Base-by-base conservation (phyloP, 1,140 invertebrate species). In the Heliconius himera region DNA sequence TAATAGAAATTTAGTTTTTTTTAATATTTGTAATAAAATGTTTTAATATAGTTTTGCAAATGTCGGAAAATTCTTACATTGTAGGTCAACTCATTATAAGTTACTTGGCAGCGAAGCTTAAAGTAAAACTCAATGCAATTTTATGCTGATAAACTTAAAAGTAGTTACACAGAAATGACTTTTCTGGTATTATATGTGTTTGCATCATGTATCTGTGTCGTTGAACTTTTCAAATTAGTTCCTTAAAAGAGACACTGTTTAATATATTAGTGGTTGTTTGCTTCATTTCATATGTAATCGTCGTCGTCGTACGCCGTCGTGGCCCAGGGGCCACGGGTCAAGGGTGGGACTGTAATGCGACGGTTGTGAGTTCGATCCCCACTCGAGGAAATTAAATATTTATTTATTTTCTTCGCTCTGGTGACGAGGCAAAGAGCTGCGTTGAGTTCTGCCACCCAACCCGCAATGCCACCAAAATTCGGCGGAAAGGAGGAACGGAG, bases 31-130 rank as follows among this genome's bases (percentile, higher is more conserved):
- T 66, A 60, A 51, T 20, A 60, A 22, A 60, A 60, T 66, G 13
- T 29, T 29, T 26, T 29, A 66, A 29, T 4, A 26, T 29, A 66
- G 22, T 66, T 16, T 13, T 26, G 60, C 22, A 29, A 66, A 66
- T 66, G 9, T 66, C 26, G 29, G 60, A 66, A 66, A 66, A 29
- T 29, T 66, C 26, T 66, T 26, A 26, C 60, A 29, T 66, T 66
- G 26, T 66, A 66, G 26, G 60, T 66, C 60, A 66, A 5, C 60
- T 66, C 60, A 66, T 66, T 66, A 66, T 66, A 66, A 66, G 60
- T 66, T 66, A 66, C 22, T 66, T 66, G 60, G 11, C 22, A 26
- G 26, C 60, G 11, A 13, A 66, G 26, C 60, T 66, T 66, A 66
- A 66, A 66, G 60, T 66, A 29, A 26, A 66, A 66, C 60, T 26